phyloP scores from a whole-genome alignment of 2,113 vertebrate genomes.

The Cyanoderma ruficeps region DNA sequence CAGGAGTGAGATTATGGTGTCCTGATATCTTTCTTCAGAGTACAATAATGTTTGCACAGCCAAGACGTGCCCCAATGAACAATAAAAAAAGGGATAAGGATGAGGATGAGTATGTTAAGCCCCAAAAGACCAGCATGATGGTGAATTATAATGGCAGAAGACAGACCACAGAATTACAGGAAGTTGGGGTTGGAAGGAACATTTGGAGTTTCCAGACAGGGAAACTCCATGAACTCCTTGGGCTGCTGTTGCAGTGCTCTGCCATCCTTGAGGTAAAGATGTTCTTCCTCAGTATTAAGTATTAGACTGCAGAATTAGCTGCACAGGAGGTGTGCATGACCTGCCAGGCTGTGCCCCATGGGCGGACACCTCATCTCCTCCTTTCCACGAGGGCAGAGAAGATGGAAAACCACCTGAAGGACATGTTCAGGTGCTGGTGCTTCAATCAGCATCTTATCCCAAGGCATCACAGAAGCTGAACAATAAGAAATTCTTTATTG shows the following conservation, averaged over 20 bases:
- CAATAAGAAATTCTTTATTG: background rate
- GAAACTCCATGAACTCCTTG: too few relatives aligned
- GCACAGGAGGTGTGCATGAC: fast-evolving
- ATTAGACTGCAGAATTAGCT: background rate
- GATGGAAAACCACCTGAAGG: background rate
- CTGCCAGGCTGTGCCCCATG: background rate
- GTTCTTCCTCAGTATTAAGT: background rate
- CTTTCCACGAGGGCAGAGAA: background rate
- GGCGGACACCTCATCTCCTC: background rate
- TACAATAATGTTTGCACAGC: background rate
- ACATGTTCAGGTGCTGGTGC: background rate
- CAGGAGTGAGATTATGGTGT: background rate
- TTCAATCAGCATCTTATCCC: background rate
- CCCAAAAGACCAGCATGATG: background rate
- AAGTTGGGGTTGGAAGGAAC: background rate
- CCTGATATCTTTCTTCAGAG: background rate
- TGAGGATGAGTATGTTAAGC: background rate
- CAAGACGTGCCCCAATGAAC: background rate
- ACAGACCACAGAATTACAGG: background rate
- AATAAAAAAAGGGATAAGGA: background rate
- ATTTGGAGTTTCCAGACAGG: background rate
- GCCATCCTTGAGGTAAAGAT: background rate
- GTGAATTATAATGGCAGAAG: background rate
- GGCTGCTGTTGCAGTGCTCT: background rate
- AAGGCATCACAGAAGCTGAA: background rate